phyloP scores from a whole-genome alignment of 2,797 vertebrate genomes.

The Limosa lapponica region DNA sequence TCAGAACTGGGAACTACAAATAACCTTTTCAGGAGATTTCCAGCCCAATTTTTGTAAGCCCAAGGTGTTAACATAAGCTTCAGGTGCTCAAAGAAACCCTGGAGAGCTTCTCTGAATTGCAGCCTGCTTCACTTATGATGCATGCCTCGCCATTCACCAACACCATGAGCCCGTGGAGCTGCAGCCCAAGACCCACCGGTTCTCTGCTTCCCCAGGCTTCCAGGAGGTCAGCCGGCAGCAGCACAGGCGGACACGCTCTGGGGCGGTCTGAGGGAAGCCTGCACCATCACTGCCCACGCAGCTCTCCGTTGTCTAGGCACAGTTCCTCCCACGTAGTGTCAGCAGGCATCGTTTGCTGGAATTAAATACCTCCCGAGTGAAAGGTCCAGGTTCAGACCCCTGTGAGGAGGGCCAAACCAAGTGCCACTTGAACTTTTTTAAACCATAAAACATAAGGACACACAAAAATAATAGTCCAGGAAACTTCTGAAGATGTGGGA shows the following conservation, averaged over 20 bases:
- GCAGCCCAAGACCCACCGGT: neutral
- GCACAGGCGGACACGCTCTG: neutral
- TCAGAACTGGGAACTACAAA: neutral
- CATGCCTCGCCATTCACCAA: accelerated
- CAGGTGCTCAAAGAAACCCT: neutral
- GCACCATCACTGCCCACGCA: neutral
- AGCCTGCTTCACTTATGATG: neutral
- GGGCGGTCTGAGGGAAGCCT: neutral
- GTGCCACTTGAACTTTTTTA: constrained; percentile 23
- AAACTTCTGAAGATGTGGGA: constrained; percentile 62
- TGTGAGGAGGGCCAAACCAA: neutral
- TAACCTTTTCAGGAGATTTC: neutral
- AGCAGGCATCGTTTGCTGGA: neutral
- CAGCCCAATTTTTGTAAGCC: neutral
- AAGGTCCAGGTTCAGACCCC: neutral
- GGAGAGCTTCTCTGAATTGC: neutral
- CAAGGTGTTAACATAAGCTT: neutral
- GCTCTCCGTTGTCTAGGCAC: neutral
- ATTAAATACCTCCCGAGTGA: neutral
- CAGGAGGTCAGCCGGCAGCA: accelerated
- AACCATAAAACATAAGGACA: constrained; percentile 21
- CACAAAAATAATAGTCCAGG: constrained; percentile 32
- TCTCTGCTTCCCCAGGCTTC: neutral
- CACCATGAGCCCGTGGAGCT: accelerated
- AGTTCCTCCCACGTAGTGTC: accelerated